Evolutionary conservation across 2,113 vertebrate species (phyloP), one percentile per base, ranked within the genome.

Genomic region (Myotis davidii): DNA sequence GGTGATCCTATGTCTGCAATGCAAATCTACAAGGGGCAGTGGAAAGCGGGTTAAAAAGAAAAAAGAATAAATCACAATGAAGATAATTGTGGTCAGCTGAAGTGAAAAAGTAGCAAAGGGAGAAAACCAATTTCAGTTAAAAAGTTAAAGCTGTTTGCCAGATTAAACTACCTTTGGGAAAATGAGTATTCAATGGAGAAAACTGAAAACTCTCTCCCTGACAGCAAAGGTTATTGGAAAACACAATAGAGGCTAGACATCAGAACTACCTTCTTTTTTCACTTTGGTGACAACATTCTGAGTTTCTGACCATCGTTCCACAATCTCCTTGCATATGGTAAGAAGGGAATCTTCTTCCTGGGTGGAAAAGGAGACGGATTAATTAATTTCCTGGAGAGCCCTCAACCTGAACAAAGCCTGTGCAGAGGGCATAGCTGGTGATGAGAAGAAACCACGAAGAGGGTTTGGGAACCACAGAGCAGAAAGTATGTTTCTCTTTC

Each of bases 341-440:
- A 98, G 98, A 45, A 99, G 85, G 0, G 98, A 97, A 91, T 99
- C 99, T 98, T 99, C 99, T 86, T 99, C 99, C 99, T 99, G 89
- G 89, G 70, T 48, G 96, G 64, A 93, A 92, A 97, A 88, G 23
- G 3, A 91, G 29, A 79, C 7, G 42, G 85, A 65, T 93, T 90
- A 92, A 59, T 93, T 85, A 91, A 87, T 90, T 78, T 92, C 34
- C 69, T 42, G 83, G 18, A 67, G 56, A 87, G 17, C 4, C 20
- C 34, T 91, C 45, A 52, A 67, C 39, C 52, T 76, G 13, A 79
- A 61, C 65, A 37, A 83, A 87, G 25, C n/a, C n/a, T n/a, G n/a
- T n/a, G 29, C 9, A 37, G 32, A 78, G 18, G 48, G 29, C 39
- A 65, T 5, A 14, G 34, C 25, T 65, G 39, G 25, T 6, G 9